These are phyloP conservation scores for Myripristis murdjan DNA, from an alignment of 2,797 vertebrate genomes.

Conservation along the genomic window DNA sequence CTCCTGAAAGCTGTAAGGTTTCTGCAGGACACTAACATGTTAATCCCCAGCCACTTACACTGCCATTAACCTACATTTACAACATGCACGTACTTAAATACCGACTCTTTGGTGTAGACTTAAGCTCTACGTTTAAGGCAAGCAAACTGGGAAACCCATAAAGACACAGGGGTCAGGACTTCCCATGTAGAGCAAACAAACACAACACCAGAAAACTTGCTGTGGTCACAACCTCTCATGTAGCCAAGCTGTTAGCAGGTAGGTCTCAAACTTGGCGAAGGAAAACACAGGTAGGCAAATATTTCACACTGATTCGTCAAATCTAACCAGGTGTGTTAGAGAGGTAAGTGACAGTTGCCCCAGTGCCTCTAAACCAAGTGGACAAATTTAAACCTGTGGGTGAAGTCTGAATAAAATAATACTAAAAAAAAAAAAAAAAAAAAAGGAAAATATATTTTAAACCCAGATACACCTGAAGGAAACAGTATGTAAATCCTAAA, in stretches of 20 bases:
- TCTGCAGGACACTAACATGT: too few relatives aligned
- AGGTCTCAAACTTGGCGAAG: not conserved
- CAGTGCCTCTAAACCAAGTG: too few relatives aligned
- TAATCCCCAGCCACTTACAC: too few relatives aligned
- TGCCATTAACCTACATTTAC: too few relatives aligned
- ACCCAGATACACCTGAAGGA: too few relatives aligned
- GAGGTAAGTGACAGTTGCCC: not conserved
- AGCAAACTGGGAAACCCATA: not conserved
- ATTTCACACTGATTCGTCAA: not conserved
- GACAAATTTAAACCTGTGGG: too few relatives aligned
- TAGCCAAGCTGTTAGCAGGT: conserved; percentile 24
- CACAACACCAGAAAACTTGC: conserved; percentile 27
- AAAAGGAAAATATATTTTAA: not conserved
- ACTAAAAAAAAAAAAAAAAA: not conserved
- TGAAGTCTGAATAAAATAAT: too few relatives aligned
- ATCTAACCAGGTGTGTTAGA: not conserved
- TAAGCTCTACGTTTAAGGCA: conserved; percentile 7
- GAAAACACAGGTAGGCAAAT: not conserved
- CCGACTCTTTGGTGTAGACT: not conserved
- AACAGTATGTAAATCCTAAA: too few relatives aligned
- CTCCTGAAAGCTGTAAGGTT: too few relatives aligned
- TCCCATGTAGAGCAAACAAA: conserved; percentile 33
- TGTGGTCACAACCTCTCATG: conserved; percentile 34
- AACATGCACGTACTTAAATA: conserved; percentile 1
- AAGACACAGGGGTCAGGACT: conserved; percentile 14